Percentiles rank a stretch among this genome's conserved stretches.
Evolutionary conservation across 2,888 invertebrate species (phyloP).

Genomic region (Coronaproctus castanopsis): DNA sequence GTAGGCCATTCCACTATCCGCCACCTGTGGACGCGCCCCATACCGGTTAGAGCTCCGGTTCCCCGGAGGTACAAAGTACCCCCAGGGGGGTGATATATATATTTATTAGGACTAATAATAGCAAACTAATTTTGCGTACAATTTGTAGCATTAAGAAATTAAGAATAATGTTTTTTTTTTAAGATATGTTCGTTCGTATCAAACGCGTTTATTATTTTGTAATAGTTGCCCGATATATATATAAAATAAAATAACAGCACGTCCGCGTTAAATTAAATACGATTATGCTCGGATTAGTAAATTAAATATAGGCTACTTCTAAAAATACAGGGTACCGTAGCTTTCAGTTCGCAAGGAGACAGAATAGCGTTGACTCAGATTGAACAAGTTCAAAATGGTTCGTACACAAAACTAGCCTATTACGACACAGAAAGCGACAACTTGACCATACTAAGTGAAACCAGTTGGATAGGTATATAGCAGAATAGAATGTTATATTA

Average conservation of each 20-base stretch:
- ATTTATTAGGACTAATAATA: too few relatives aligned
- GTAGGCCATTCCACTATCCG: too few relatives aligned
- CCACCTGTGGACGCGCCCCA: too few relatives aligned
- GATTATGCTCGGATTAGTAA: too few relatives aligned
- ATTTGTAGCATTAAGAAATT: too few relatives aligned
- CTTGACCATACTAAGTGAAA: constrained; percentile 77
- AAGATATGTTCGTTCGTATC: not conserved
- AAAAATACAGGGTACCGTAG: constrained; percentile 86
- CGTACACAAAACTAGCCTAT: constrained; percentile 81
- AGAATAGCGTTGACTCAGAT: constrained; percentile 95
- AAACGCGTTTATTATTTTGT: constrained; percentile 1
- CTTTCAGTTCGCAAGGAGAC: constrained; percentile 95
- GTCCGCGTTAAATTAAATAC: not conserved
- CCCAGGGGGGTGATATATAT: too few relatives aligned
- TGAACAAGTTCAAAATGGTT: constrained; percentile 87
- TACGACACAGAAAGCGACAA: constrained; percentile 92
- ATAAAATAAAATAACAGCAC: not conserved
- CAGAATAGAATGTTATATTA: not conserved
- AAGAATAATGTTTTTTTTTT: too few relatives aligned
- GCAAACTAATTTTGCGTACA: too few relatives aligned
- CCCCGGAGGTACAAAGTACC: too few relatives aligned
- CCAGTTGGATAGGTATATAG: constrained; percentile 67
- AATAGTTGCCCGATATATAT: too few relatives aligned
- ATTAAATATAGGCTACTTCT: too few relatives aligned
- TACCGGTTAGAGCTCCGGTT: too few relatives aligned